Conservation (phyloP, 35 echinoderm and acorn worm genomes). For the Lytechinus pictus region DNA sequence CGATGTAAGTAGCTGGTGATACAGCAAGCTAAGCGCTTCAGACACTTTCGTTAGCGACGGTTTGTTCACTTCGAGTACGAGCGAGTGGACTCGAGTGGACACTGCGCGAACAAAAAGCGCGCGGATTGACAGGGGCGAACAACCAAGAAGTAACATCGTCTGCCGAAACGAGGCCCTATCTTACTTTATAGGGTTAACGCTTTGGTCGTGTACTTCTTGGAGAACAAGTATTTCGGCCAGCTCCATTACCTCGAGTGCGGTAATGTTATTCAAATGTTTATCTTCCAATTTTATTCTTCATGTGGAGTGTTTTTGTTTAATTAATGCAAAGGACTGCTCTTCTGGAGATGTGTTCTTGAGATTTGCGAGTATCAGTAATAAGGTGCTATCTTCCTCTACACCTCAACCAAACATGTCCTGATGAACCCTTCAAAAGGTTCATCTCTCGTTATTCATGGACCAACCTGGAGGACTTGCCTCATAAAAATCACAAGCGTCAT, state of each 20-base stretch:
- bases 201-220: neutral
- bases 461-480: neutral
- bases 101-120: neutral
- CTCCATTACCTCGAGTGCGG: slow-evolving; percentile 1
- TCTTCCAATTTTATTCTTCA: neutral
- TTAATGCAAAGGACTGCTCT: neutral
- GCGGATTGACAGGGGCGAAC: slow-evolving; percentile 24
- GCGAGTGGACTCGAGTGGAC: slow-evolving; percentile 4
- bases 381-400: neutral
- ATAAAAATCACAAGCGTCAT: neutral
- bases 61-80: slow-evolving; percentile 27
- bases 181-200: neutral
- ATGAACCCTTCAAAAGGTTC: neutral
- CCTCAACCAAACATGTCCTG: neutral
- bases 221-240: neutral
- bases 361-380: neutral
- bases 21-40: slow-evolving; percentile 21
- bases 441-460: neutral
- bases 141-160: neutral
- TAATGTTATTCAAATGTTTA: slow-evolving; percentile 32
- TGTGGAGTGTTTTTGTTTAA: neutral
- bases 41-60: slow-evolving; percentile 3
- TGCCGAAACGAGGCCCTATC: neutral
- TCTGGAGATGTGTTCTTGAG: neutral
- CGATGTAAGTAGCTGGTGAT: neutral